Conservation (phyloP, 2,888 invertebrate species). For the Lamproptera curius region DNA sequence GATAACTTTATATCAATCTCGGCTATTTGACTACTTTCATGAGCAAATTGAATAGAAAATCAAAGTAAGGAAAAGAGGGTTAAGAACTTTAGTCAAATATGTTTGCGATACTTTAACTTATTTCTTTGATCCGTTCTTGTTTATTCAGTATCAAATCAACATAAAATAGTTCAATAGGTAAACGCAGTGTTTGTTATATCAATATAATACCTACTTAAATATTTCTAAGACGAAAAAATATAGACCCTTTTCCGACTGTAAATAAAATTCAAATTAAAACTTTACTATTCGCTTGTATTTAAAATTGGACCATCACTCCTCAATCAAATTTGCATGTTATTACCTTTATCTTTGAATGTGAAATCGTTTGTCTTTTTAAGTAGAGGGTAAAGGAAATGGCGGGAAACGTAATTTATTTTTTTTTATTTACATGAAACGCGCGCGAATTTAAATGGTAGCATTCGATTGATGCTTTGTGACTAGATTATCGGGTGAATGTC, state of each 20-base stretch:
- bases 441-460: constrained; percentile 52
- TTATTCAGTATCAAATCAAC: constrained; percentile 24
- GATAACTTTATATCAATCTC: background rate
- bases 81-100: constrained; percentile 16
- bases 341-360: constrained; percentile 22
- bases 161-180: constrained; percentile 22
- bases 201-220: background rate
- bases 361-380: constrained; percentile 27
- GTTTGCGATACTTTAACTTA: constrained; percentile 11
- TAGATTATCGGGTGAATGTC: constrained; percentile 41
- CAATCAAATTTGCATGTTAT: constrained; percentile 30
- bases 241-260: too few species aligned
- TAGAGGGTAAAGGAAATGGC: constrained; percentile 26
- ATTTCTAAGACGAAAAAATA: constrained; percentile 6
- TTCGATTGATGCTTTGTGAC: constrained; percentile 49
- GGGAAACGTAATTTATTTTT: constrained; percentile 32
- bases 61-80: constrained; percentile 6
- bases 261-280: constrained; percentile 17
- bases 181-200: constrained; percentile 12
- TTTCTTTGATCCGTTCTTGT: constrained; percentile 18
- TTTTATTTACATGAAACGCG: constrained; percentile 59
- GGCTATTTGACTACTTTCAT: background rate
- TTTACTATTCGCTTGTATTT: constrained; percentile 10
- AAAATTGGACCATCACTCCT: constrained; percentile 14
- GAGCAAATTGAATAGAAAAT: constrained; percentile 6